Evolutionary conservation across 2,113 vertebrate genomes (phyloP), one percentile per base, ranked within the genome.

Genomic region (Archocentrus centrarchus): DNA sequence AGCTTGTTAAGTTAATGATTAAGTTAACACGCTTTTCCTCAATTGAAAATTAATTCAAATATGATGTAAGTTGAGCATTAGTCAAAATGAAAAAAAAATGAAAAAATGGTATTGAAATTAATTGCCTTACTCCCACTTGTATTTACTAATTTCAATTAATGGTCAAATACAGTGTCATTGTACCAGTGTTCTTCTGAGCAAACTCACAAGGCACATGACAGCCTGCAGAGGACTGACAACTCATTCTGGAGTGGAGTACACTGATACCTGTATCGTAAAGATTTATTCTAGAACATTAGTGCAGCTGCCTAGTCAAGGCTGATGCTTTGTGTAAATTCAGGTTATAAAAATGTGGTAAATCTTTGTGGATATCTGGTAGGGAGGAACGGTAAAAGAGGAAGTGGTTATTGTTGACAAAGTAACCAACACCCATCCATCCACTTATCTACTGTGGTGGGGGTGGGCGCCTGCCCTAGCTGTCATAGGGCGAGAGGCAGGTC

Each of bases 201-300:
- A 55, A 73, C 18, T 53, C 27, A 73, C 20, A 55, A 73, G 11
- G 47, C 68, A 55, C 47, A 73, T 14, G 47, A 35, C n/a, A 55
- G 68, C 68, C 32, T 55, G 11, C 47, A 73, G 68, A 73, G 47
- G 18, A 11, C n/a, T 73, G 68, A 2, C 27, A 73, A 55, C 47
- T 73, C 47, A 13, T 27, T 66, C 63, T 55, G 68, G 27, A 73
- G 27, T 55, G 68, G 53, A 73, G 47, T 55, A 73, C 57, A 24
- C 5, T 24, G 24, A 59, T 22, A 22, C 10, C 18, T 55, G 24
- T 0, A 3, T 35, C 18, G 1, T 55, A 73, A 73, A 55, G 27
- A 55, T n/a, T 73, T 35, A 73, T 73, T 55, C 53, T 18, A 73
- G 47, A 73, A 55, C 27, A 73, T 55, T 47, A 73, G 68, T 73